Base-by-base conservation (phyloP, 2,113 vertebrate species). In the Eleginops maclovinus region DNA sequence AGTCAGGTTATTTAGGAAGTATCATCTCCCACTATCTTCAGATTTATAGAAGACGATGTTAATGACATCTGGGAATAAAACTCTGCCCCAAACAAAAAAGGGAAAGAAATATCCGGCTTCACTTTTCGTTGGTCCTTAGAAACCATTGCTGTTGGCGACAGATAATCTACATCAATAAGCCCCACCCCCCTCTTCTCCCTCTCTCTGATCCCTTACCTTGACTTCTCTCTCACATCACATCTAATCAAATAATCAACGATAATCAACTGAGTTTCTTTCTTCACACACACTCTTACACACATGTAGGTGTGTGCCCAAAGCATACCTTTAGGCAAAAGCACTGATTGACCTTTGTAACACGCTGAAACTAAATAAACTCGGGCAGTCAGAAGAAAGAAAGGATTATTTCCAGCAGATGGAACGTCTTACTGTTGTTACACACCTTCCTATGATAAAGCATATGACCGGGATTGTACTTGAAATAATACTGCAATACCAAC, bases 221-320 rank as follows among this genome's bases (percentile, higher is more conserved):
- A 76, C 83, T 67, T 77, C 21, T 78, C 68, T 73, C 79, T 76
- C 70, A 73, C 74, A 56, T 86, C 70, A 61, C 59, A 81, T 85
- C 55, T 61, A n/a, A n/a, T n/a, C n/a, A n/a, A n/a, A n/a, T 91
- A 85, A 70, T 82, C 82, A 83, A n/a, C 72, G 1, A 63, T 61
- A 72, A 77, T 87, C 59, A 66, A 59, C 72, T 28, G 50, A 31
- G 19, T 70, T 55, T 71, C 59, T 44, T 16, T 36, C 66, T 66
- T 5, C 31, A 40, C 70, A 43, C 61, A 49, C 55, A 59, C 63
- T 36, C 3, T 28, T 19, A 28, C 61, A 68, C 62, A 43, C 65
- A 69, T 47, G 44, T 12, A 4, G 10, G 55, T 56, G 54, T 28
- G 54, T 40, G 79, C 85, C 74, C 59, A 9, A 67, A 83, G 87